phyloP scores from a whole-genome alignment of 2,113 vertebrate genomes.

The Proteles cristata region DNA sequence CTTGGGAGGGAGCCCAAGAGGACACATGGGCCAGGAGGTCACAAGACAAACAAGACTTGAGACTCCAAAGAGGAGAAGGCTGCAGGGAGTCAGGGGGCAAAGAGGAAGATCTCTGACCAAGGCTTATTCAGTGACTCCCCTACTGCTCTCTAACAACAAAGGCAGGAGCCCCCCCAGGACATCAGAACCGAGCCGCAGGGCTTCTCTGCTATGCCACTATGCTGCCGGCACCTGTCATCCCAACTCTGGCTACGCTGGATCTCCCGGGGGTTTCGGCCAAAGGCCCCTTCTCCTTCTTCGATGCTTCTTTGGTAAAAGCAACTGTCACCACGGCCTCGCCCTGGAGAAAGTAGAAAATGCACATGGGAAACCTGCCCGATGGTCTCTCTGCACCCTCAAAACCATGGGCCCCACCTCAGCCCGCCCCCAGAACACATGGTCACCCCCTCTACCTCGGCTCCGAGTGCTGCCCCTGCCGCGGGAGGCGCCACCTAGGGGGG shows the following conservation, averaged over 20 bases:
- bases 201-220: fast-evolving
- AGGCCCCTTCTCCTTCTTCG: slow-evolving; percentile 92
- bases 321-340: slow-evolving; percentile 93
- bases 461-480: slow-evolving; percentile 91
- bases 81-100: not conserved
- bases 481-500: slow-evolving; percentile 87
- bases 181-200: not conserved
- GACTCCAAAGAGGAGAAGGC: not conserved
- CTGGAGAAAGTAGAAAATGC: slow-evolving; percentile 71
- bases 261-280: slow-evolving; percentile 90
- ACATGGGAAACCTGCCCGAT: fast-evolving
- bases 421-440: not conserved
- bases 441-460: slow-evolving; percentile 89
- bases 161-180: not conserved
- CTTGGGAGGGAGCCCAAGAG: not conserved
- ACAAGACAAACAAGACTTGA: not conserved
- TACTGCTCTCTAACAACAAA: not conserved
- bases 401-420: not conserved
- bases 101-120: not conserved
- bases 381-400: not conserved
- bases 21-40: not conserved
- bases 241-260: slow-evolving; percentile 96
- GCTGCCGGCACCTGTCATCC: slow-evolving; percentile 91
- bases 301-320: slow-evolving; percentile 97
- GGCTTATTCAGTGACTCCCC: not conserved